These are phyloP conservation scores for Rotaria macrura DNA, from an alignment of 2,888 invertebrate genomes.

Conservation along the genomic window DNA sequence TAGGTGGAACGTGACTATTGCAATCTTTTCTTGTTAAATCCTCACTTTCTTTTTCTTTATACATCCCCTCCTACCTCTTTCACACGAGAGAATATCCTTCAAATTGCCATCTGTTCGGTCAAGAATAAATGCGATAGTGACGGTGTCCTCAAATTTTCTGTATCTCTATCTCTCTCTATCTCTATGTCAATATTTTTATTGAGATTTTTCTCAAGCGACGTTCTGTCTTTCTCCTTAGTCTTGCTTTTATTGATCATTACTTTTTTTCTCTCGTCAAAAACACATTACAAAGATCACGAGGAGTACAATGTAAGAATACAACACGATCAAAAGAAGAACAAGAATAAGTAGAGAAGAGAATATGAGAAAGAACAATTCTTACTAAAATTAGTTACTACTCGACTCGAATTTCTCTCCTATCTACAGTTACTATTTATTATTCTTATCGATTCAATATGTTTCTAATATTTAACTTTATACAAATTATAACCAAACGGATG, in stretches of 20 bases:
- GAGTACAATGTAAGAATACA: not conserved
- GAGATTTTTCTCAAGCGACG: not conserved
- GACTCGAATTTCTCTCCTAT: not conserved
- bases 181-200: slow-evolving; percentile 5
- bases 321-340: not conserved
- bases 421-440: not conserved
- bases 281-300: not conserved
- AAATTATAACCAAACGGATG: not conserved
- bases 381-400: not conserved
- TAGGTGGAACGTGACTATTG: not conserved
- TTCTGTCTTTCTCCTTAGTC: not conserved
- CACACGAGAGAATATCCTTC: not conserved
- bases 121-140: not conserved
- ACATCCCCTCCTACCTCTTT: too few relatives aligned
- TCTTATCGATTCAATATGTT: not conserved
- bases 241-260: not conserved
- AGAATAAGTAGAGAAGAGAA: not conserved
- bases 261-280: not conserved
- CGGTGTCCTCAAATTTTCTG: not conserved
- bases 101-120: slow-evolving; percentile 3
- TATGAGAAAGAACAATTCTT: not conserved
- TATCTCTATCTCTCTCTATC: not conserved
- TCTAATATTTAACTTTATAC: not conserved
- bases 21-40: not conserved
- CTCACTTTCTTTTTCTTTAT: not conserved